Base-by-base conservation (phyloP, 2,797 vertebrate species). In the Carcharodon carcharias region DNA sequence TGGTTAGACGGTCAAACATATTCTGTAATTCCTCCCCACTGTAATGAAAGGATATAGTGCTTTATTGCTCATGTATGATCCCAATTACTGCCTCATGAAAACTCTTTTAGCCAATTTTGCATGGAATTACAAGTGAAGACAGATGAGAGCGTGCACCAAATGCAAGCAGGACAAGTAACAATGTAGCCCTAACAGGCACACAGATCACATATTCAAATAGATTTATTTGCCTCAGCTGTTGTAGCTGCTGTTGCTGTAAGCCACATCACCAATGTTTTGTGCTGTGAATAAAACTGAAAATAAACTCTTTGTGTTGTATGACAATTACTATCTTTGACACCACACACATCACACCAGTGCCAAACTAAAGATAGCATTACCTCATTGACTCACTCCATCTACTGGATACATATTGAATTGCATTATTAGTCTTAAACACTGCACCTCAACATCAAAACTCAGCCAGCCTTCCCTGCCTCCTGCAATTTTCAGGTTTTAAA, bases 351-450 rank as follows among this genome's bases (percentile, higher is more conserved):
- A 26, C 61, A 93, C 63, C 16, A 67, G n/a, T 67, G 67, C 0
- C 35, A 67, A 45, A 28, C 7, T 50, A 85, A 8, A 26, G 6
- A 85, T 26, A 93, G n/a, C 31, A 92, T 63, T 92, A 45, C 4
- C 23, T 93, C 61, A 67, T 67, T 93, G 63, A 67, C 91, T 40
- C n/a, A 93, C 91, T 65, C 91, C 91, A 93, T 67, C 91, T 93
- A 40, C 63, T 93, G 91, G 91, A 65, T 93, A 93, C 61, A 93
- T 45, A 50, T 50, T 93, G 91, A 93, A 93, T 67, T 67, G 28
- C 91, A 93, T 67, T 61, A 61, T 61, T n/a, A 26, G n/a, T 12
- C 21, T 63, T 21, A 45, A 45, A 40, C 56, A 91, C 5, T 45
- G 23, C 40, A 40, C 9, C 21, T 26, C 9, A 18, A 45, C 21